These are phyloP conservation scores for Agrypnia vestita DNA, from an alignment of 1,140 invertebrate genomes.

Conservation along the genomic window DNA sequence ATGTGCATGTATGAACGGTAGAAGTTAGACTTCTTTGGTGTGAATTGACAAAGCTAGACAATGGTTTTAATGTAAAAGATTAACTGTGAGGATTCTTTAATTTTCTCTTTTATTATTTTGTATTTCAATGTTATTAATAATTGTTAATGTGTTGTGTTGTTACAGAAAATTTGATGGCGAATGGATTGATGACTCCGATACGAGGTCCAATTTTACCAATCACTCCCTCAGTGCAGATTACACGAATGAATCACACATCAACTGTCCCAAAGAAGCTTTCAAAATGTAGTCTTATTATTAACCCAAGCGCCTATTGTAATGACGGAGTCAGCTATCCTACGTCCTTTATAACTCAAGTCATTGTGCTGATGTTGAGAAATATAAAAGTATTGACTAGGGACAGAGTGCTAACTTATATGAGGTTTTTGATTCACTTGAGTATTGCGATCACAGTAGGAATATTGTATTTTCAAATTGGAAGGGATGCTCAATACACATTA, in stretches of 20 bases:
- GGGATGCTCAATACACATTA: constrained; percentile 81
- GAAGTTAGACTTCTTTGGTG: no score
- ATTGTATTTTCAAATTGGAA: constrained; percentile 87
- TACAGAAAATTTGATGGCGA: constrained; percentile 65
- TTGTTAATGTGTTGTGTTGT: constrained; percentile 27
- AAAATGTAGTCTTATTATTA: constrained; percentile 48
- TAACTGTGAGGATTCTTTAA: no score
- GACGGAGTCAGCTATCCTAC: constrained; percentile 72
- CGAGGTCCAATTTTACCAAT: constrained; percentile 64
- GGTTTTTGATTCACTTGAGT: constrained; percentile 82
- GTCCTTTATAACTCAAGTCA: constrained; percentile 79
- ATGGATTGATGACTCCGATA: constrained; percentile 68
- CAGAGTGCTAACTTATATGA: constrained; percentile 82
- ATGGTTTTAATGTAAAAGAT: no score
- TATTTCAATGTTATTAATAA: constrained; percentile 9
- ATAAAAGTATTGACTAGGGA: constrained; percentile 75
- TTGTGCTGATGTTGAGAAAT: constrained; percentile 77
- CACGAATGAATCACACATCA: background rate
- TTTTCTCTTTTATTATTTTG: background rate
- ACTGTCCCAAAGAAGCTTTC: constrained; percentile 33
- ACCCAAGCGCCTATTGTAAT: constrained; percentile 64
- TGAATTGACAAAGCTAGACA: no score
- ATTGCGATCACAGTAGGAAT: constrained; percentile 87
- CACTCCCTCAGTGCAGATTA: constrained; percentile 55
- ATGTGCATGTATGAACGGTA: no score